Percentiles rank a stretch among this genome's conserved stretches.
These are phyloP conservation scores for Turritopsis dohrnii DNA, from an alignment of 30 jellyfish, hydroid and myxozoan genomes.

Conservation along the genomic window DNA sequence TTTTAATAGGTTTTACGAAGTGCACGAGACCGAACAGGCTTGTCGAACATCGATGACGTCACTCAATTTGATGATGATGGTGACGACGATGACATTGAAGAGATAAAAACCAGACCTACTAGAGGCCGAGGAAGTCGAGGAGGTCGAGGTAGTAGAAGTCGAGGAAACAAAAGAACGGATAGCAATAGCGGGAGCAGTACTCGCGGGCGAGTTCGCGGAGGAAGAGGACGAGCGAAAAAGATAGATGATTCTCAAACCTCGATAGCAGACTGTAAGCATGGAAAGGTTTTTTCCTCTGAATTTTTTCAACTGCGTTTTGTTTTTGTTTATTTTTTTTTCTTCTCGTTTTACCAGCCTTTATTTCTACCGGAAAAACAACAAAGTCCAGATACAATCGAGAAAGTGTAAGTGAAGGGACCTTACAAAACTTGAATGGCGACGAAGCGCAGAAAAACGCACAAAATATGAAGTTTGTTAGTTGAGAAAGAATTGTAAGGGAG, in stretches of 20 bases:
- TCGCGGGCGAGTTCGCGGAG: background rate
- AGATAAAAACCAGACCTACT: background rate
- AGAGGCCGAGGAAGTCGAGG: slow-evolving; percentile 23
- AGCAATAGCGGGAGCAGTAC: background rate
- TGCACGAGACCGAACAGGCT: background rate
- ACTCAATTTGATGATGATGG: background rate
- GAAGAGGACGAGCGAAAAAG: background rate
- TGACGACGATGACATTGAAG: background rate
- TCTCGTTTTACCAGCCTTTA: background rate
- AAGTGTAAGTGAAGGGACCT: background rate
- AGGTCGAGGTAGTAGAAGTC: slow-evolving; percentile 12
- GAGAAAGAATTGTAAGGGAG: too few relatives aligned
- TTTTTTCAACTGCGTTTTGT: background rate
- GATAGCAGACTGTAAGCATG: background rate
- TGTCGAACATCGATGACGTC: background rate
- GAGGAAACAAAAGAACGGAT: background rate
- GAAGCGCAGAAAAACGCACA: too few relatives aligned
- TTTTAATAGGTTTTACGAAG: background rate
- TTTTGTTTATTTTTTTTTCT: background rate
- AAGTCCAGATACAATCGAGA: background rate
- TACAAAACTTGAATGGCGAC: too few relatives aligned
- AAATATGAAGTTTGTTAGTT: too few relatives aligned
- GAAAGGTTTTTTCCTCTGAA: too few relatives aligned
- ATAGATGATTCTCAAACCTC: background rate
- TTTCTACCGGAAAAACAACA: background rate